phyloP scores from a whole-genome alignment of 1,140 invertebrate species.

The Kradibia gibbosae region DNA sequence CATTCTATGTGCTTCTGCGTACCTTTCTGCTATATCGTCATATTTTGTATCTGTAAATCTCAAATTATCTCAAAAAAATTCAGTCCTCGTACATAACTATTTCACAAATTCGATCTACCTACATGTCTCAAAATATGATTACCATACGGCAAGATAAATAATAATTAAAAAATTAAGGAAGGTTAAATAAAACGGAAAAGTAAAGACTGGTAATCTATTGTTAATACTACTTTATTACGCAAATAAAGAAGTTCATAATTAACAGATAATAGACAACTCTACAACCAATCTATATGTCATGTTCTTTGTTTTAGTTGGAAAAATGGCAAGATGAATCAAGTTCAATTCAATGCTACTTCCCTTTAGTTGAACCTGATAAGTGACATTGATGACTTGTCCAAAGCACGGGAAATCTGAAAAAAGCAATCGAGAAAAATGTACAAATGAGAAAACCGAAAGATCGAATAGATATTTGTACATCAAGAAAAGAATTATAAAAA shows the following conservation, averaged over 20 bases:
- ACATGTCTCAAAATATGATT: constrained; percentile 58
- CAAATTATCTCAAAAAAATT: constrained; percentile 70
- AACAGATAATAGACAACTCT: not conserved
- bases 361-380: not conserved
- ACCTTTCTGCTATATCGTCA: too few species aligned
- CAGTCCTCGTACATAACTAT: constrained; percentile 68
- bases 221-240: not conserved
- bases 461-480: too few species aligned
- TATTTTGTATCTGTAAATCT: constrained; percentile 55
- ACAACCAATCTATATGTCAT: not conserved
- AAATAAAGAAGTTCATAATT: not conserved
- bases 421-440: too few species aligned
- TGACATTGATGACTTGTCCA: too few species aligned
- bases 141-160: too few species aligned
- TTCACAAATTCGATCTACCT: constrained; percentile 70
- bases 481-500: too few species aligned
- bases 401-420: too few species aligned
- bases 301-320: too few species aligned
- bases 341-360: too few species aligned
- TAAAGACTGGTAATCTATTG: not conserved
- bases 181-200: not conserved
- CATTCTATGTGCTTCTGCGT: too few species aligned
- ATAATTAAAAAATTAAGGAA: not conserved
- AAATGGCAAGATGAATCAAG: too few species aligned
- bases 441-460: too few species aligned